These are phyloP conservation scores for Tineola bisselliella DNA, from an alignment of 2,888 invertebrate genomes.

Conservation along the genomic window DNA sequence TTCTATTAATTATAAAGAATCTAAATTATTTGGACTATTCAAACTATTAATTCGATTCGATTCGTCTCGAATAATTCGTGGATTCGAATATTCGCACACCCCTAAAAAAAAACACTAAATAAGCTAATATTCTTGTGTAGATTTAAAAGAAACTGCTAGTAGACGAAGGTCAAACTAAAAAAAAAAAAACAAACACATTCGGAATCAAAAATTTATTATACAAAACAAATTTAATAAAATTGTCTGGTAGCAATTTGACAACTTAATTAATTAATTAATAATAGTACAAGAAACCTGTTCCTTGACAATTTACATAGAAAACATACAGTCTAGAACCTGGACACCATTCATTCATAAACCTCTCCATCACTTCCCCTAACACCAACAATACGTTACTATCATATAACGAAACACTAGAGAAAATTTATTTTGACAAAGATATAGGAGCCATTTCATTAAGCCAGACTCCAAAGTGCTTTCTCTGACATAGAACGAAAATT, in stretches of 20 bases:
- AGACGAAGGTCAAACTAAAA: too few relatives aligned
- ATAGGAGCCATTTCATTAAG: too few relatives aligned
- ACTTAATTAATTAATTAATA: constrained; percentile 52
- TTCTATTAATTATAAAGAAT: too few relatives aligned
- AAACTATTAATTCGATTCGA: too few relatives aligned
- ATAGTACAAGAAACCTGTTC: constrained; percentile 26
- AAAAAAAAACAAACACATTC: constrained; percentile 30
- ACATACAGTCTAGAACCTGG: not conserved
- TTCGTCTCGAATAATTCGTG: too few relatives aligned
- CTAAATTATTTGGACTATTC: too few relatives aligned
- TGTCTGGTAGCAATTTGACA: constrained; percentile 59
- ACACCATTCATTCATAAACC: not conserved
- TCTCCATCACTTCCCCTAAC: constrained; percentile 19
- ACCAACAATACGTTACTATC: constrained; percentile 14
- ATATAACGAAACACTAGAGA: not conserved
- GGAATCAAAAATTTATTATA: constrained; percentile 63
- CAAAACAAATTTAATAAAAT: constrained; percentile 64
- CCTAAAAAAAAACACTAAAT: too few relatives aligned
- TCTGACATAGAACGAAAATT: too few relatives aligned
- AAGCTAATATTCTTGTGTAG: too few relatives aligned
- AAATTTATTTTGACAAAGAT: constrained; percentile 13
- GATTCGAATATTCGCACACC: too few relatives aligned
- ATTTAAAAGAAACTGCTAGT: too few relatives aligned
- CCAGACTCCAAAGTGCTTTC: too few relatives aligned
- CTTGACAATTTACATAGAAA: constrained; percentile 26